phyloP scores from a whole-genome alignment of 2,113 vertebrate genomes.

The Stegastes partitus region DNA sequence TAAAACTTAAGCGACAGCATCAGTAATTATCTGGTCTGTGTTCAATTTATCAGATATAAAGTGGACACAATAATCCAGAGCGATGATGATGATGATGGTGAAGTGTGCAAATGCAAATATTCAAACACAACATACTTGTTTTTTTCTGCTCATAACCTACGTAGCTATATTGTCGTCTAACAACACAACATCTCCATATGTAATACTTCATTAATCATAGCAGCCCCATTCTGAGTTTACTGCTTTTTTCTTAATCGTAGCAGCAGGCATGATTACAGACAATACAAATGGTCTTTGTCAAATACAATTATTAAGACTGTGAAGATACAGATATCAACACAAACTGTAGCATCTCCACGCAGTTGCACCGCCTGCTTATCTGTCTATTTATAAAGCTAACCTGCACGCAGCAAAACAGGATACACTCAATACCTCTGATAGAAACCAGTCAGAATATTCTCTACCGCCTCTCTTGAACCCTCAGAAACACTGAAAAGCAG shows the following conservation, averaged over 20 bases:
- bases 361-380: not conserved
- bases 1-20: no score
- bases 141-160: no score
- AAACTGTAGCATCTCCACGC: not conserved
- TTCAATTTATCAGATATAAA: no score
- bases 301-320: not conserved
- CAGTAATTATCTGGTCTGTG: no score
- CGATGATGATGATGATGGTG: no score
- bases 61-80: no score
- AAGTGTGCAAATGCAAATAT: no score
- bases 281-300: not conserved
- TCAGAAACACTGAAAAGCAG: not conserved
- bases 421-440: not conserved
- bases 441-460: not conserved
- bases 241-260: not conserved
- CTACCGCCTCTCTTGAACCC: not conserved
- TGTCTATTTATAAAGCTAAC: not conserved
- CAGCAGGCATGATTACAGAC: not conserved
- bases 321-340: not conserved
- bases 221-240: not conserved
- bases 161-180: conserved; percentile 5
- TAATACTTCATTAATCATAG: not conserved
- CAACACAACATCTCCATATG: conserved; percentile 14
- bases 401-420: not conserved
- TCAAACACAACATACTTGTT: no score